Evolutionary conservation across 2,113 vertebrate genomes (phyloP), one percentile per base, ranked within the genome.

Genomic region (Thomomys bottae): DNA sequence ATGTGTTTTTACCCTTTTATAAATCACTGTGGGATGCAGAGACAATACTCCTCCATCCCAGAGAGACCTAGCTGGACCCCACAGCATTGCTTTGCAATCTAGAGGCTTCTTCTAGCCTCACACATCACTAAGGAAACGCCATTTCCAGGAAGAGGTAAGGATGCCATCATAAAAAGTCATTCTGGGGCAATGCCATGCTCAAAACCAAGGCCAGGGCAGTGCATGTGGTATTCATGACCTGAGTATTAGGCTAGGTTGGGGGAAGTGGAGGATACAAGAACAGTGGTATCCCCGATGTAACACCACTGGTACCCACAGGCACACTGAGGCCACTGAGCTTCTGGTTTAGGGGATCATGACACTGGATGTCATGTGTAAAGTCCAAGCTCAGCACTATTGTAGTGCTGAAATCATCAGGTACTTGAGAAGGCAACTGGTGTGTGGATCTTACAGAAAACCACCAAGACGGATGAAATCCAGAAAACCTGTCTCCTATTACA

Each of bases 301-400:
- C 30, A 30, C 6, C 34, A 10, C 34, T 3, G 3, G 2, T 3
- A 20, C 7, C 15, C 18, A 24, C 11, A 8, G 0, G 21, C 6
- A 2, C 18, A 59, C 24, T 4, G 1, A 67, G 32, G 26, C 8
- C 26, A 64, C 6, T 36, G 32, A 17, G 45, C 49, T 63, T 34
- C 28, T 63, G 34, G n/a, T 68, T 92, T 28, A 45, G 15, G 15
- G 36, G 59, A 32, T 42, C 8, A 12, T 4, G 18, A 36, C 26
- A 23, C 12, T 20, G 28, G 5, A 21, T 4, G 17, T 3, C n/a
- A 54, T 15, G 23, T 45, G 8, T 42, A 21, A 66, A 71, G 40
- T 14, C 18, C 8, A 24, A 77, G 2, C 8, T 28, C 28, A 6
- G 15, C 54, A 54, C 20, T 40, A 63, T 5, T 12, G 6, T 0